phyloP scores from a whole-genome alignment of 92 coral and sea anemone genomes.

The Palythoa heliodiscus region DNA sequence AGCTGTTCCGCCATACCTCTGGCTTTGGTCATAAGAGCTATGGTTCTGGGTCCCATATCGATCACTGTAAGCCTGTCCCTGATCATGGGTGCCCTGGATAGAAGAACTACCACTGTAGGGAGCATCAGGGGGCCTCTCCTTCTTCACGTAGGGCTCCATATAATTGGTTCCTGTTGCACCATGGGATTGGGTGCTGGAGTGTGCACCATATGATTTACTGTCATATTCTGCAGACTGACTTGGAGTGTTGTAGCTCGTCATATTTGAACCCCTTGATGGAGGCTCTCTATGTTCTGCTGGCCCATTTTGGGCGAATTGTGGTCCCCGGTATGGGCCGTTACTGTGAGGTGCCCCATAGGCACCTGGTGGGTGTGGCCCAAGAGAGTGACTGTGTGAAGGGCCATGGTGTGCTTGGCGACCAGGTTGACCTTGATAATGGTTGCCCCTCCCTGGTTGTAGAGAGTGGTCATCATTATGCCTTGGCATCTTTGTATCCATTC shows the following conservation, averaged over 20 bases:
- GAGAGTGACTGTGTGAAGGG: conserved; percentile 2
- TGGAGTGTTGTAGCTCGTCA: neutral
- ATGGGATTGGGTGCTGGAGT: conserved; percentile 9
- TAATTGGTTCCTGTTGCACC: neutral
- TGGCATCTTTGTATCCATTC: conserved; percentile 23
- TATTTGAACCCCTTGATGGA: conserved; percentile 13
- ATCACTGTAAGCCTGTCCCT: conserved; percentile 22
- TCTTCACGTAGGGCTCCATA: neutral
- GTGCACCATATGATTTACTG: neutral
- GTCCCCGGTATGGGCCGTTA: neutral
- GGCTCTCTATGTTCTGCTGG: neutral
- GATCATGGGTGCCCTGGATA: conserved; percentile 14
- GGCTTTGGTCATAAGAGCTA: conserved; percentile 7
- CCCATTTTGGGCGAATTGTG: conserved; percentile 14
- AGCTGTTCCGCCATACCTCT: conserved; percentile 6
- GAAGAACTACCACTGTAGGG: neutral
- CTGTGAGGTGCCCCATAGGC: conserved; percentile 12
- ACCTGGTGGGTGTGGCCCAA: conserved; percentile 41
- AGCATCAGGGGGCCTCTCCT: neutral
- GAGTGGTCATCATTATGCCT: conserved; percentile 5
- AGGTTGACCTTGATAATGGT: conserved; percentile 4
- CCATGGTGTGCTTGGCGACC: conserved; percentile 21
- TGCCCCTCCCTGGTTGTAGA: conserved; percentile 4
- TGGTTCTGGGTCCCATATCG: neutral
- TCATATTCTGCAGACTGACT: conserved; percentile 2